A percentile compares a stretch with the other conserved stretches of the same genome.
Conservation (phyloP, 2,797 vertebrate genomes). For the Margarornis squamiger region DNA sequence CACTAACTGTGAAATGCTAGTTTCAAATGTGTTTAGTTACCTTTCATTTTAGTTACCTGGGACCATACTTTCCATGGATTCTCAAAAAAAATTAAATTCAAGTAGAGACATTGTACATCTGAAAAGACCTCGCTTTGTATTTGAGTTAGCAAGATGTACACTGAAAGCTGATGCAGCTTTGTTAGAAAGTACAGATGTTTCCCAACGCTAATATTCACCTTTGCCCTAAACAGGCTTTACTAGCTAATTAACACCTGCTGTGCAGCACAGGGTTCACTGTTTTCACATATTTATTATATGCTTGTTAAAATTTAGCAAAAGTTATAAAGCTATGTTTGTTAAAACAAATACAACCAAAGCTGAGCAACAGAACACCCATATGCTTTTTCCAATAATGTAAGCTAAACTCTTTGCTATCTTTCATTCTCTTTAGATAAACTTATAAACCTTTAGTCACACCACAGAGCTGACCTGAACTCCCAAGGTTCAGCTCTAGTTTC, state of each 20-base stretch:
- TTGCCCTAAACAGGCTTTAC: not conserved
- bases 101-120: not conserved
- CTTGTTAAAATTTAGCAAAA: not conserved
- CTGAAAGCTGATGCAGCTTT: not conserved
- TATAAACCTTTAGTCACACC: not conserved
- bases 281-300: not conserved
- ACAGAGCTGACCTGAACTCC: not conserved
- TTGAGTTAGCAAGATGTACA: not conserved
- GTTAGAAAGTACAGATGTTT: not conserved
- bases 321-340: not conserved
- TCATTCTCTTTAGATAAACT: not conserved
- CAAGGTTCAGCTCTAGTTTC: not conserved
- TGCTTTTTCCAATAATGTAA: not conserved
- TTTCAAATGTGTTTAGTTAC: not conserved
- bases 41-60: not conserved
- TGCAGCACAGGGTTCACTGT: not conserved
- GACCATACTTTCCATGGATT: not conserved
- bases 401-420: not conserved
- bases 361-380: not conserved
- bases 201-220: not conserved
- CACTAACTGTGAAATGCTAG: not conserved
- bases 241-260: not conserved
- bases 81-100: not conserved
- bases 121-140: not conserved
- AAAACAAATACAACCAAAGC: not conserved